Percentiles rank a stretch among this genome's conserved stretches.
These are phyloP conservation scores for Synodontis membranacea DNA, from an alignment of 2,113 vertebrate species.

Conservation along the genomic window DNA sequence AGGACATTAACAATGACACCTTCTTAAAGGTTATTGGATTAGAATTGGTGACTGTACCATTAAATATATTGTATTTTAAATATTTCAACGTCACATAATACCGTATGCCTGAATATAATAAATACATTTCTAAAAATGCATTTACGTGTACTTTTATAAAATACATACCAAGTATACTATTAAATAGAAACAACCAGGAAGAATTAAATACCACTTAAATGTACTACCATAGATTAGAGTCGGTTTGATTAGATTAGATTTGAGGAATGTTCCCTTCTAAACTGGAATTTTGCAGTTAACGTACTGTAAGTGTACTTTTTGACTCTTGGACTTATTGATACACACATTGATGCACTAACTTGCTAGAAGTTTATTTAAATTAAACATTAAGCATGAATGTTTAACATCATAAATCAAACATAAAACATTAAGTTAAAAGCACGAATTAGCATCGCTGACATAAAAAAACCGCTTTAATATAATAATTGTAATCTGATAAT, in stretches of 20 bases:
- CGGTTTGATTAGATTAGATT: not conserved
- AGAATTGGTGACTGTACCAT: too few relatives aligned
- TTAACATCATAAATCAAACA: too few relatives aligned
- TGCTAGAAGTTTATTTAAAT: not conserved
- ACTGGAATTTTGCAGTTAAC: not conserved
- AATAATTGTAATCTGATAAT: not conserved
- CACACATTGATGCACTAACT: not conserved
- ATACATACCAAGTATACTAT: not conserved
- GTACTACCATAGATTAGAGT: not conserved
- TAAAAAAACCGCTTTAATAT: not conserved
- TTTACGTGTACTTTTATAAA: not conserved
- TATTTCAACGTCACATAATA: not conserved
- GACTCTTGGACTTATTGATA: not conserved
- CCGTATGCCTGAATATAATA: not conserved
- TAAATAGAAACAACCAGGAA: not conserved
- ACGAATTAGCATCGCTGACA: not conserved
- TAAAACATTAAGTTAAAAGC: not conserved
- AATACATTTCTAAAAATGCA: not conserved
- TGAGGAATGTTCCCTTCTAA: not conserved
- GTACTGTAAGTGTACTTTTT: not conserved
- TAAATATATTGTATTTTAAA: too few relatives aligned
- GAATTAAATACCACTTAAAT: not conserved
- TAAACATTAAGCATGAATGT: too few relatives aligned
- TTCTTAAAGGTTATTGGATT: too few relatives aligned
- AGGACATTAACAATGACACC: too few relatives aligned